Conservation (phyloP, 1,140 invertebrate species). For the Zophobas morio region DNA sequence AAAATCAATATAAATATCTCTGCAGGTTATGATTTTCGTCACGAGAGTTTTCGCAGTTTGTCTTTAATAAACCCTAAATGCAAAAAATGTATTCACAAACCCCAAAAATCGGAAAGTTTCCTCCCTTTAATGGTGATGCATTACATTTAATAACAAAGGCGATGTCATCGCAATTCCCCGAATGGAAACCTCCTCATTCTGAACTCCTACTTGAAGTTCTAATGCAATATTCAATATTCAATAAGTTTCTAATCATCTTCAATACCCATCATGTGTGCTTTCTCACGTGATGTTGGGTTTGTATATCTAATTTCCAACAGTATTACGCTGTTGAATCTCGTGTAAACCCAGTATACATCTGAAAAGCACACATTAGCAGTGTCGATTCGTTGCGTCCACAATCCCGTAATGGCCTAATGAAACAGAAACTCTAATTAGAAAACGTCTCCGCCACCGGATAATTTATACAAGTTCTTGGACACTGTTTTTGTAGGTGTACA, state of each 20-base stretch:
- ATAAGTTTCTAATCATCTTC: slow-evolving; percentile 6
- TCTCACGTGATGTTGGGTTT: slow-evolving; percentile 27
- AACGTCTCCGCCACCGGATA: slow-evolving; percentile 29
- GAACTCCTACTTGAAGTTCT: neutral
- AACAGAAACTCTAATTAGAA: slow-evolving; percentile 40
- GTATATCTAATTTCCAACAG: slow-evolving; percentile 4
- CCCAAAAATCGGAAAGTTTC: too few species aligned
- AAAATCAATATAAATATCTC: too few species aligned
- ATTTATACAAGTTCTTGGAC: slow-evolving; percentile 22
- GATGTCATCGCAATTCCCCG: neutral
- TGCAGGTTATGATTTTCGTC: too few species aligned
- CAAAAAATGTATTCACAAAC: too few species aligned
- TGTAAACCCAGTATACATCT: neutral
- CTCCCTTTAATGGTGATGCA: too few species aligned
- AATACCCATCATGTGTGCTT: slow-evolving; percentile 13
- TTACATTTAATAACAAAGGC: neutral
- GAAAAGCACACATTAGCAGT: slow-evolving; percentile 29
- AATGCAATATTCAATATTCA: slow-evolving; percentile 23
- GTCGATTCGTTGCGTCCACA: slow-evolving; percentile 13
- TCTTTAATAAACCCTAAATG: too few species aligned
- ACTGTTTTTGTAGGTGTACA: slow-evolving; percentile 36
- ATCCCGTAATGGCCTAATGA: slow-evolving; percentile 15
- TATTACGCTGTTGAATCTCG: neutral
- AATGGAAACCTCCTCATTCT: neutral
- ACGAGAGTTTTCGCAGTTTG: too few species aligned